These are phyloP conservation scores for Squalus acanthias DNA, from an alignment of 2,797 vertebrate genomes.

Conservation along the genomic window DNA sequence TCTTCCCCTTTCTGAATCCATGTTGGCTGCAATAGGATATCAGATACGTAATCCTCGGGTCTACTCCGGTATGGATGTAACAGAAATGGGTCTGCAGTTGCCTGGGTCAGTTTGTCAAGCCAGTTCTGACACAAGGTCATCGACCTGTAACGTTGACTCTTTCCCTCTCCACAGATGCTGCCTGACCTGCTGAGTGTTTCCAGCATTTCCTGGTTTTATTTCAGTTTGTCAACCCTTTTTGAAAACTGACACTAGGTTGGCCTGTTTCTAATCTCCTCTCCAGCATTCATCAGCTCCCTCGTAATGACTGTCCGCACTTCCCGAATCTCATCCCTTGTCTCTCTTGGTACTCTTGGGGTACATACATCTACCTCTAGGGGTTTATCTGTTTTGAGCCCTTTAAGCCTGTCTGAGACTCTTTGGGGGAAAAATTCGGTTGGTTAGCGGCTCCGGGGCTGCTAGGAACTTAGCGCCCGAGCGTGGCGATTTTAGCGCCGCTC, in stretches of 20 bases:
- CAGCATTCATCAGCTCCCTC: not conserved
- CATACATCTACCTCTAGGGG: not conserved
- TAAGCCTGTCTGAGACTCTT: not conserved
- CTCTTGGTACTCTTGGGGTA: not conserved
- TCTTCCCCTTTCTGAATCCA: too few relatives aligned
- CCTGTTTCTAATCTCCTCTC: not conserved
- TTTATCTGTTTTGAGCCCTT: not conserved
- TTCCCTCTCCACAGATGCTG: too few relatives aligned
- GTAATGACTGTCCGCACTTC: not conserved
- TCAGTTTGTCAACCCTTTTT: not conserved
- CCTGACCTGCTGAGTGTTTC: too few relatives aligned
- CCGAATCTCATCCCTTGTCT: not conserved
- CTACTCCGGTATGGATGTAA: not conserved
- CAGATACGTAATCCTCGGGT: too few relatives aligned
- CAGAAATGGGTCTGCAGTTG: not conserved
- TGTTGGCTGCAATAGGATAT: too few relatives aligned
- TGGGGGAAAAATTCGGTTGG: too few relatives aligned
- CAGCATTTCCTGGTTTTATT: too few relatives aligned
- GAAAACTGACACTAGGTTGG: not conserved
- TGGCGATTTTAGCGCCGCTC: too few relatives aligned
- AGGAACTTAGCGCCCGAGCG: too few relatives aligned
- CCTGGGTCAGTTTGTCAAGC: not conserved
- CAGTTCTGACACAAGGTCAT: too few relatives aligned
- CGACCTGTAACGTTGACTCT: too few relatives aligned
- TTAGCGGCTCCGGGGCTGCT: too few relatives aligned